Evolutionary conservation across 2,113 vertebrate genomes (phyloP).

Genomic region (Hystrix brachyura): DNA sequence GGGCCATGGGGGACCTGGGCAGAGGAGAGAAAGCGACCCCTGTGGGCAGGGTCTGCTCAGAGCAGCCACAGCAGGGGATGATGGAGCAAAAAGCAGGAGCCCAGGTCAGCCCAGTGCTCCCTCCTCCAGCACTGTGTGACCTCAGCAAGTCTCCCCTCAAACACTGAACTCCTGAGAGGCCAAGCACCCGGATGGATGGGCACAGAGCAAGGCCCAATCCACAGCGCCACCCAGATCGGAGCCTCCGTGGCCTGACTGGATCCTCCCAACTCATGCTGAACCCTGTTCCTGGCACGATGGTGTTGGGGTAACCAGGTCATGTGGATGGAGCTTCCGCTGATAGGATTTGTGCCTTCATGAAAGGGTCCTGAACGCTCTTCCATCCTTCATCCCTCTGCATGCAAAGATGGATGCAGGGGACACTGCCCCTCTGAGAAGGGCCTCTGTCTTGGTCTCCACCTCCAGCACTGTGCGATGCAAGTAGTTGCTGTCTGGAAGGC

Average conservation of each 20-base stretch:
- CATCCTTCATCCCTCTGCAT: neutral
- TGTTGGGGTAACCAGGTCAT: too few species aligned
- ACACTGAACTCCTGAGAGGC: neutral
- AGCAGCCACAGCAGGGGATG: neutral
- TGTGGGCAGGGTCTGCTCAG: neutral
- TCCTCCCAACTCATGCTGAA: neutral
- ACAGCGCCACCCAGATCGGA: neutral
- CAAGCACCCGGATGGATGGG: neutral
- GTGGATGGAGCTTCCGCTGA: accelerated
- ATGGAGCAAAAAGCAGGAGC: neutral
- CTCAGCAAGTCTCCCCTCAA: neutral
- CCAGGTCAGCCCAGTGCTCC: neutral
- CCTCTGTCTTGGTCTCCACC: neutral
- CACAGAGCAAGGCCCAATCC: neutral
- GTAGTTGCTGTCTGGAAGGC: neutral
- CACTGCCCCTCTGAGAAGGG: neutral
- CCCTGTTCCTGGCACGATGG: neutral
- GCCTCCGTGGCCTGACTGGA: neutral
- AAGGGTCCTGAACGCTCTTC: neutral
- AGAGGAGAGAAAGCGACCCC: neutral
- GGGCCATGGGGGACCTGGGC: neutral
- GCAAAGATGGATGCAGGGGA: too few species aligned
- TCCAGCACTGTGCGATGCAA: neutral
- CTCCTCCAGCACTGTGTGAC: neutral
- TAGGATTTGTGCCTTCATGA: neutral